phyloP scores from a whole-genome alignment of 2,797 vertebrate species.

The Anguilla obscura region DNA sequence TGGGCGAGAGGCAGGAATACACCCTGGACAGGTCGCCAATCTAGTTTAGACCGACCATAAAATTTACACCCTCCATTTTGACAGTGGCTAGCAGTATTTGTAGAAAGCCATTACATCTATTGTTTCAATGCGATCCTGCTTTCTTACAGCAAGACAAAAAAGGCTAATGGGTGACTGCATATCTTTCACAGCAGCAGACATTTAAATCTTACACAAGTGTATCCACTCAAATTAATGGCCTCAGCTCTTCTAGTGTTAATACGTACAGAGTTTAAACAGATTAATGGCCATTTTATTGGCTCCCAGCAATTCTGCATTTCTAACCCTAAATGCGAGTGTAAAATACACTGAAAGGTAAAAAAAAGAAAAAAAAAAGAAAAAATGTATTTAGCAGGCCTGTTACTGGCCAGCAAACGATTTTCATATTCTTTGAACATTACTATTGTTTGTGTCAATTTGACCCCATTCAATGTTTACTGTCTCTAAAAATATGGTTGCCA shows the following conservation, averaged over 20 bases:
- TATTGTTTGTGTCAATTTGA: too few relatives aligned
- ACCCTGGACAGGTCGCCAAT: not conserved
- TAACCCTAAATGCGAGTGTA: not conserved
- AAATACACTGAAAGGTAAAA: not conserved
- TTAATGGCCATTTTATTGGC: not conserved
- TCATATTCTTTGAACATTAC: not conserved
- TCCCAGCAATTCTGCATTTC: not conserved
- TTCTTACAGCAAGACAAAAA: not conserved
- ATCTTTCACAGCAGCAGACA: not conserved
- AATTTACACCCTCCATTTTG: not conserved
- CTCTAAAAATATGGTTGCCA: too few relatives aligned
- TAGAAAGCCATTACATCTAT: not conserved
- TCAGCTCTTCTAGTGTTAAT: not conserved
- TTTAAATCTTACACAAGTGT: constrained; percentile 7
- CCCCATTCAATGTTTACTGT: too few relatives aligned
- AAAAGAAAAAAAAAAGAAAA: not conserved
- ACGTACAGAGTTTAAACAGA: not conserved
- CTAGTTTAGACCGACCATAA: not conserved
- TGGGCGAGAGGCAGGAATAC: too few relatives aligned
- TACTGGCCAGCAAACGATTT: not conserved
- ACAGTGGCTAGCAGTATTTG: not conserved
- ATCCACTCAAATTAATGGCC: not conserved
- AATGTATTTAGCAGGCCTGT: not conserved
- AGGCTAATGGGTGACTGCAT: not conserved
- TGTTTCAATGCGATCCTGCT: not conserved